Evolutionary conservation across 2,797 vertebrate species (phyloP), one percentile per base, ranked within the genome.

Genomic region (Clarias fuscus): DNA sequence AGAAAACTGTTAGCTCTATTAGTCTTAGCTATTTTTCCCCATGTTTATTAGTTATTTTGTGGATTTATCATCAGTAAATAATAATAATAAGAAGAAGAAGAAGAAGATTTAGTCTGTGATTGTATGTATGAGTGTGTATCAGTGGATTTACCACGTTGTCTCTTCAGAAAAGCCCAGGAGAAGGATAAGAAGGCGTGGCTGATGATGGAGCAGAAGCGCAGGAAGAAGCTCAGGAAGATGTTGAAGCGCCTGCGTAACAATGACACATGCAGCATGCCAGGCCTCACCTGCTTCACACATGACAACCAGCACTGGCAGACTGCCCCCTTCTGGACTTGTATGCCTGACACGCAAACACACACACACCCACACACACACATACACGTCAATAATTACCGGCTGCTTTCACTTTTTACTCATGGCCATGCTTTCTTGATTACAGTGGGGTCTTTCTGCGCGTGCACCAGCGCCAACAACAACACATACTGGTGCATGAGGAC

Each of bases 221-320:
- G 97, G 91, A 99, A 99, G 95, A 99, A 99, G 76, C 94, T 99
- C 0, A 96, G 98, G 15, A 99, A 99, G 90, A 95, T 99, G 88
- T 94, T 99, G 0, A 99, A 98, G 92, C 96, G 98, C 22, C 96
- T 99, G 48, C 97, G 97, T 83, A 99, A 99, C 91, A 99, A 99
- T 0, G 98, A 99, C 93, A 99, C 98, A 0, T 99, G 98, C 94
- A 99, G 98, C 92, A 99, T 99, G 98, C 98, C 98, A 0, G 98
- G 98, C 20, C 97, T 99, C 83, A 99, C 98, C 24, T 99, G 98
- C 94, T 99, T 99, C 93, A 99, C 98, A 64, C 98, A 99, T 0
- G 97, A 99, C 94, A 99, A 99, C 96, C 98, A 99, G 87, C 98
- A 99, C 93, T 99, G 98, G 98, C 98, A 99, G 93, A 99, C 98